Evolutionary conservation across 2,797 vertebrate genomes (phyloP).

Genomic region (Pipistrellus nathusii): DNA sequence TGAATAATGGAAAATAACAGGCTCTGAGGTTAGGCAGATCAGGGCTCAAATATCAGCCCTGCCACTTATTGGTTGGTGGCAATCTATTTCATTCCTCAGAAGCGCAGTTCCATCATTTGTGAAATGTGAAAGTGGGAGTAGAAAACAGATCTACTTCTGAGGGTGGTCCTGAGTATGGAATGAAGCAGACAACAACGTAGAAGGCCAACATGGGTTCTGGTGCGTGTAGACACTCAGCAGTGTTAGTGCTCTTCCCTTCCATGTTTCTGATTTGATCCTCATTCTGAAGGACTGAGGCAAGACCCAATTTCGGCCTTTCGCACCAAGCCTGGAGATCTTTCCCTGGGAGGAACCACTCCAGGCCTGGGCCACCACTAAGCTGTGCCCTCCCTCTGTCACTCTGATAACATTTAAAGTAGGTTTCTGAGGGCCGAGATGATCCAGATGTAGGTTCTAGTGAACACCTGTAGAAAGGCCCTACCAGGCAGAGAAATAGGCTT

Average conservation of each 20-base stretch:
- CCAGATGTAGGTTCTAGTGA: neutral
- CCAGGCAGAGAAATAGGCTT: neutral
- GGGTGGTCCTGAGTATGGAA: neutral
- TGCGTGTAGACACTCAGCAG: neutral
- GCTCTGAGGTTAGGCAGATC: neutral
- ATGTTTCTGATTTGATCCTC: neutral
- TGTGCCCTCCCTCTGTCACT: neutral
- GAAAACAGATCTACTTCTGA: neutral
- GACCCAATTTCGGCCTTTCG: neutral
- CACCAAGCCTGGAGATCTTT: neutral
- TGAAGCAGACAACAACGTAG: neutral
- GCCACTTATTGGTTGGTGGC: neutral
- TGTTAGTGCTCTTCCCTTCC: accelerated
- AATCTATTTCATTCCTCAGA: neutral
- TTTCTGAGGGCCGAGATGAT: neutral
- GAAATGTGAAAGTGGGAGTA: neutral
- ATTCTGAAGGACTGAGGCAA: neutral
- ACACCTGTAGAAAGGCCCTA: neutral
- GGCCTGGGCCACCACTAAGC: neutral
- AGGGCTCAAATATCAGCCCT: neutral
- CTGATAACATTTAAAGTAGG: neutral
- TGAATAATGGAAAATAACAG: neutral
- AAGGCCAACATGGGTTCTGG: neutral
- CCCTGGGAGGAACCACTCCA: neutral
- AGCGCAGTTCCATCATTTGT: neutral